phyloP scores from a whole-genome alignment of 2,113 vertebrate species.

The Corythoichthys intestinalis region DNA sequence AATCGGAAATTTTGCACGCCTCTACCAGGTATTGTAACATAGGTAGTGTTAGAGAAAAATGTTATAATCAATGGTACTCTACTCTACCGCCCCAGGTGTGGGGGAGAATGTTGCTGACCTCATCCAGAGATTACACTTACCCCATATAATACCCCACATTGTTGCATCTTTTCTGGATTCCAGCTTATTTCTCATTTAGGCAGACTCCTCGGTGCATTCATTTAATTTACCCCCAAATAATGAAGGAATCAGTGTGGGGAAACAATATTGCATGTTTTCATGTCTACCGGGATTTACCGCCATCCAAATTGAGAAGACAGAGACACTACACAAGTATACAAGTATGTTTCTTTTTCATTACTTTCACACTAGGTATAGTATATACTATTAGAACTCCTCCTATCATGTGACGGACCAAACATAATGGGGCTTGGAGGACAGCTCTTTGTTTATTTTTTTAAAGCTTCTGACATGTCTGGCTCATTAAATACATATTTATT shows the following conservation, averaged over 20 bases:
- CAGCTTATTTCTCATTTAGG: constrained; percentile 16
- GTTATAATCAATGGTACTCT: no score
- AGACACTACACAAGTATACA: not conserved
- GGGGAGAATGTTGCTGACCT: not conserved
- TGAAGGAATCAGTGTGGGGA: constrained; percentile 32
- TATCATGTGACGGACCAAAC: constrained; percentile 20
- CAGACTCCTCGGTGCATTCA: constrained; percentile 43
- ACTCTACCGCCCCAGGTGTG: no score
- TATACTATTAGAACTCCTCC: constrained; percentile 15
- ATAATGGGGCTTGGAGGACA: constrained; percentile 6
- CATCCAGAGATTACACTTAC: constrained; percentile 42
- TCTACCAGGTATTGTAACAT: no score
- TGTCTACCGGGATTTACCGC: constrained; percentile 27
- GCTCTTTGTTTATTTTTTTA: not conserved
- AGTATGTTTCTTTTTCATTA: constrained; percentile 15
- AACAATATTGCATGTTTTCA: constrained; percentile 16
- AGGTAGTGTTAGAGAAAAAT: no score
- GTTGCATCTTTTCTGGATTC: constrained; percentile 15
- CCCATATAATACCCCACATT: constrained; percentile 46
- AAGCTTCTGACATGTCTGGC: not conserved
- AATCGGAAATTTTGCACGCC: no score
- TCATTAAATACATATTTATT: constrained; percentile 25
- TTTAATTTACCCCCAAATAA: constrained; percentile 55
- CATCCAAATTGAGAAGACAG: constrained; percentile 17
- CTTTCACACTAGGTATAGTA: constrained; percentile 34